phyloP scores from a whole-genome alignment of 1,140 invertebrate genomes.

The Meloidogyne floridensis region DNA sequence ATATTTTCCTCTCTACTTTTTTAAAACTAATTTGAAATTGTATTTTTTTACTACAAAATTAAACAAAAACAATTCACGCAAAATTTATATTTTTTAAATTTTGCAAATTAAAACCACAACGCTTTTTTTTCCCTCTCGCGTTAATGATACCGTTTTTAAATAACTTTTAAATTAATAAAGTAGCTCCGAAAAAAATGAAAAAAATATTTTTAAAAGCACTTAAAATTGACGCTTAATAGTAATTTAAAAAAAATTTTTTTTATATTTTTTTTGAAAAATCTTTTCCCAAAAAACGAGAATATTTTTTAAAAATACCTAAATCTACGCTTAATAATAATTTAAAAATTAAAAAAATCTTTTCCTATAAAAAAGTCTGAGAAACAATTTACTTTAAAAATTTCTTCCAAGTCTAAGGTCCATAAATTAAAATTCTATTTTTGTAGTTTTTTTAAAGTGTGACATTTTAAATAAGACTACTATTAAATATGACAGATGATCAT shows the following conservation, averaged over 20 bases:
- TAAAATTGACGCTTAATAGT: not conserved
- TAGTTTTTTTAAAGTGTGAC: not conserved
- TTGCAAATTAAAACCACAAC: not conserved
- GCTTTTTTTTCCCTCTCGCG: not conserved
- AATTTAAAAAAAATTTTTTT: not conserved
- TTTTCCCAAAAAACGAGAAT: not conserved
- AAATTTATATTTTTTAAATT: not conserved
- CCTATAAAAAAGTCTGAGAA: no score
- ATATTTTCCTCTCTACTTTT: not conserved
- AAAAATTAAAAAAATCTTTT: not conserved
- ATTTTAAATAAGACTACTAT: not conserved
- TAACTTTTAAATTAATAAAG: not conserved
- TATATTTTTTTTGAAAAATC: not conserved
- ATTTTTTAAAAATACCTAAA: not conserved
- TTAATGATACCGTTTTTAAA: not conserved
- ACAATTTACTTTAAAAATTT: not conserved
- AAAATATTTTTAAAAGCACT: not conserved
- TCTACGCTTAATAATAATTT: not conserved
- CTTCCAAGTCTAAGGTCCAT: not conserved
- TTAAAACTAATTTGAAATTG: not conserved
- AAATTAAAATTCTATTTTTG: not conserved
- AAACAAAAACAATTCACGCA: conserved; percentile 12
- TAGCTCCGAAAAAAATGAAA: not conserved
- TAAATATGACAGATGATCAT: conserved; percentile 5
- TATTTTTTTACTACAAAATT: not conserved